Evolutionary conservation across 2,888 invertebrate genomes (phyloP).

Genomic region (Lamellibrachia columna): DNA sequence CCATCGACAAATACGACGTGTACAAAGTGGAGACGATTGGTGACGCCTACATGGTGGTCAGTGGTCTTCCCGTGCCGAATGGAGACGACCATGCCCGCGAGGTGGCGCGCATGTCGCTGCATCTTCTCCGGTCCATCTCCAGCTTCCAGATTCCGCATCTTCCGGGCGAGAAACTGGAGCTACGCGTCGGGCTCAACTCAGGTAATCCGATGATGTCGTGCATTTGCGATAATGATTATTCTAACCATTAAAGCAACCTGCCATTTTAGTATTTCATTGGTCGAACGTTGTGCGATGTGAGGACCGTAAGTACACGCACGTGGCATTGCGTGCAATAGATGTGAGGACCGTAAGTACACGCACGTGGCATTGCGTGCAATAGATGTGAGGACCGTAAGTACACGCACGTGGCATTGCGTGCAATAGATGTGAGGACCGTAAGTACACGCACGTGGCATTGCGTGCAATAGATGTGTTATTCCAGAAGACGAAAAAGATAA

Average conservation of each 20-base stretch:
- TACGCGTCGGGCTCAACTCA: slow-evolving; percentile 36
- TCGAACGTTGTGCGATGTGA: no score
- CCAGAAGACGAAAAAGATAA: no score
- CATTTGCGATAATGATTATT: neutral
- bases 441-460: no score
- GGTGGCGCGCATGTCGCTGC: slow-evolving; percentile 33
- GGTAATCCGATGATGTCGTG: slow-evolving; percentile 23
- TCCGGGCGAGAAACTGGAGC: slow-evolving; percentile 30
- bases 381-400: no score
- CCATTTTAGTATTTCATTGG: neutral
- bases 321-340: no score
- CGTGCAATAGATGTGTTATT: no score
- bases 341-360: no score
- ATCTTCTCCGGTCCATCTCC: slow-evolving; percentile 25
- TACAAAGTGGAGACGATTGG: slow-evolving; percentile 45
- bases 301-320: no score
- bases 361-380: no score
- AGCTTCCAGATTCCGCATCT: slow-evolving; percentile 36
- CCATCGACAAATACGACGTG: slow-evolving; percentile 39
- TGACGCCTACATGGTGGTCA: slow-evolving; percentile 38
- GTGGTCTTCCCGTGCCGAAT: slow-evolving; percentile 28
- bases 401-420: no score
- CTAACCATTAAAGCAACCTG: neutral
- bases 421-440: no score
- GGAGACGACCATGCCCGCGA: slow-evolving; percentile 32